These are phyloP conservation scores for Acrobasis consociella DNA, from an alignment of 2,888 invertebrate genomes.

Conservation along the genomic window DNA sequence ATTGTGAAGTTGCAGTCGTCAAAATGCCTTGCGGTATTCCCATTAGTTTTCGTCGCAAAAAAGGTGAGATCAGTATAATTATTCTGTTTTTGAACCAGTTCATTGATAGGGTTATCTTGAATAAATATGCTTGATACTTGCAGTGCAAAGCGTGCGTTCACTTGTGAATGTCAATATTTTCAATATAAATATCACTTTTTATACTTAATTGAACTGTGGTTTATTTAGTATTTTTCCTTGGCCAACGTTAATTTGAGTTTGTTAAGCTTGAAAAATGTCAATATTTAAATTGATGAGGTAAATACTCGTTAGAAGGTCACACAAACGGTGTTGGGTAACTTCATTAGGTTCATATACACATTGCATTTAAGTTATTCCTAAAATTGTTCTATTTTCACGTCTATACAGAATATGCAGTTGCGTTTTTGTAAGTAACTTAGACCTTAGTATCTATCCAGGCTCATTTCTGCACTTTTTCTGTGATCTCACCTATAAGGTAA, in stretches of 20 bases:
- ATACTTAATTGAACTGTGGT: background rate
- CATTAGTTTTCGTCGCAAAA: slow-evolving; percentile 55
- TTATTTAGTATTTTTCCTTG: background rate
- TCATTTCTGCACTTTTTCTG: no score
- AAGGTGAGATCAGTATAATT: slow-evolving; percentile 43
- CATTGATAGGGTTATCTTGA: slow-evolving; percentile 16
- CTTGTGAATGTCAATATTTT: slow-evolving; percentile 2
- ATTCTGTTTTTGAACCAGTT: slow-evolving; percentile 20
- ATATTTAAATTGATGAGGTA: background rate
- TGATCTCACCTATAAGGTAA: no score
- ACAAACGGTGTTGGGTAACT: background rate
- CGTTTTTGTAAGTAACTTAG: no score
- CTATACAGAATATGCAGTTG: no score
- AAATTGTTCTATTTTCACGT: no score
- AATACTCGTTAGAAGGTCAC: background rate
- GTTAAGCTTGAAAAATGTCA: background rate
- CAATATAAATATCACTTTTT: background rate
- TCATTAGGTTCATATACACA: background rate
- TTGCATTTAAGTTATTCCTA: no score
- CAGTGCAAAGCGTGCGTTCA: slow-evolving; percentile 5
- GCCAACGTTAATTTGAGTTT: background rate
- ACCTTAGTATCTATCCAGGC: no score
- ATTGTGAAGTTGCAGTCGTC: slow-evolving; percentile 36
- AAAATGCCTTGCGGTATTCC: slow-evolving; percentile 56
- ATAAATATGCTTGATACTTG: background rate